Base-by-base conservation (phyloP, 2,797 vertebrate species). In the Heteromormyrus szaboi region DNA sequence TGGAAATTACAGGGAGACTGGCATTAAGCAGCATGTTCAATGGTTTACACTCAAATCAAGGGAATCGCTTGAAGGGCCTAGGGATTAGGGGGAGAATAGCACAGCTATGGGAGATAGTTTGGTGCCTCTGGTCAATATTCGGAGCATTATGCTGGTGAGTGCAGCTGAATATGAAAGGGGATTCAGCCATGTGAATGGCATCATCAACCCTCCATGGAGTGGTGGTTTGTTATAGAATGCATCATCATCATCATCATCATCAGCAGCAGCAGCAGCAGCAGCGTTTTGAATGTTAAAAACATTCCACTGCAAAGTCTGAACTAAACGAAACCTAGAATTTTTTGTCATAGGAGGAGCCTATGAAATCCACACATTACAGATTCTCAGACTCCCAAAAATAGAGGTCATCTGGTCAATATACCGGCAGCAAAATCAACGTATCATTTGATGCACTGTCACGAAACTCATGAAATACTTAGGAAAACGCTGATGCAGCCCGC, bases 11-110 rank as follows among this genome's bases (percentile, higher is more conserved):
- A 46, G 76, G 76, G 41, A 81, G 76, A 19, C 37, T 19, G 41
- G 76, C 76, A 81, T 46, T 81, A 81, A 81, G 76, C 76, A 81
- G 76, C 76, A n/a, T 81, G 76, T 46, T 81, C 41, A 46, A 41
- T 81, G 76, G 76, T 81, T 81, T 81, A 81, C 76, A 19, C 76
- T 81, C 37, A 81, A 81, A 81, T 81, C 76, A 81, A 81, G 76
- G 76, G 41, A 81, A 81, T 41, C 17, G 41, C 76, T 46, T 46
- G 76, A 81, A 41, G 41, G 37, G 19, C 76, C 41, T 0, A 19
- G 76, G 76, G 76, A 81, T 81, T 81, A 81, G 76, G 7, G 17
- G 76, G 76, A 81, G 41, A 81, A 81, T 81, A 81, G 76, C 76
- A 46, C 7, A 79, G 37, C 41, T 79, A 79, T 79, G 72, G 72